Evolutionary conservation across 2,888 invertebrate genomes (phyloP), one percentile per base, ranked within the genome.

Genomic region (Girardia tigrina): DNA sequence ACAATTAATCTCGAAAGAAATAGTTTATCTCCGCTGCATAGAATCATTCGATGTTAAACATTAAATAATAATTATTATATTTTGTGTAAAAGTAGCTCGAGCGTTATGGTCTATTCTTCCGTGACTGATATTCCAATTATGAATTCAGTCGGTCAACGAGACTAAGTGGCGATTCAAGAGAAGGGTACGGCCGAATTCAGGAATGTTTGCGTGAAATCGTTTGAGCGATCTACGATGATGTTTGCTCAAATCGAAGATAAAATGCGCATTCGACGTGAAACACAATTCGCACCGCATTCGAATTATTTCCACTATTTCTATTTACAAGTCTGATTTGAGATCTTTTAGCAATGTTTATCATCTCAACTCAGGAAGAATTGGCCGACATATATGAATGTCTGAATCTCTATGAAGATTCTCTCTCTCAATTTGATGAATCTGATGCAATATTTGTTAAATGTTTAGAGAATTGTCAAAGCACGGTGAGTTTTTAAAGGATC

Each of bases 181-280:
- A 56, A 56, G 23, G 56, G 23, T 56, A 20, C 56, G 4, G 20
- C 4, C 56, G 23, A 56, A 56, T 56, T 2, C 56, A 56, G 23
- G 23, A 56, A n/a, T 56, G n/a, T 56, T 2, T 56, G 4, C 4
- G 56, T 12, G n/a, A 56, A 6, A 56, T 23, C 4, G 56, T 56
- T 12, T 56, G n/a, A 56, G 4, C 2, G 20, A 8, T 16, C 4
- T 56, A 56, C 23, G 56, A 56, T 56, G 56, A 56, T n/a, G 23
- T n/a, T 4, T 56, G 56, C n/a, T 56, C 23, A 56, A 56, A 56
- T 56, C n/a, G 56, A 56, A n/a, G 56, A 56, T 56, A 56, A 56
- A 56, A 56, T 56, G n/a, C 56, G 56, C 23, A 56, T 56, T 56
- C 56, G 23, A 56, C n/a, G 56, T 20, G 56, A 56, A 56, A 56